A percentile compares a stretch with the other conserved stretches of the same genome.
phyloP scores from a whole-genome alignment of 2,888 invertebrate genomes.

The Liopterus haemorrhoidalis region DNA sequence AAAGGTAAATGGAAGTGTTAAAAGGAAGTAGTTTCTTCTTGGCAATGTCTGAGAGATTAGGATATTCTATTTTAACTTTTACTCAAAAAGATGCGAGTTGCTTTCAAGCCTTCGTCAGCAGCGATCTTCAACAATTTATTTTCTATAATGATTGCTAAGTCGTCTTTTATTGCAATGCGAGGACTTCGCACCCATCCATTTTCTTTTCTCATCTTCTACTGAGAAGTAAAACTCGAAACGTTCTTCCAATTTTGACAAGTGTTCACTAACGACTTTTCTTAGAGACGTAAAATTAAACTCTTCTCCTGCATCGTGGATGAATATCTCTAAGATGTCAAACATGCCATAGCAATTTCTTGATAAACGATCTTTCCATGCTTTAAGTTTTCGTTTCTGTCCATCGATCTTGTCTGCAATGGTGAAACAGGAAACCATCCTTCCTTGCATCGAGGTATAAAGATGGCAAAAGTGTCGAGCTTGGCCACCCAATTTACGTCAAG shows the following conservation, averaged over 20 bases:
- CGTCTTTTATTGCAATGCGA: background rate
- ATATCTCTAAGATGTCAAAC: too few relatives aligned
- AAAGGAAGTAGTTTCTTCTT: too few relatives aligned
- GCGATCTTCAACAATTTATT: slow-evolving; percentile 1
- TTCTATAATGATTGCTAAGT: slow-evolving; percentile 1
- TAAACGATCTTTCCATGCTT: slow-evolving; percentile 3
- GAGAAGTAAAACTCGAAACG: slow-evolving; percentile 2
- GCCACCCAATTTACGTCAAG: too few relatives aligned
- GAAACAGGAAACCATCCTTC: too few relatives aligned
- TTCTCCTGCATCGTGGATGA: too few relatives aligned
- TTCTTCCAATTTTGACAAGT: too few relatives aligned
- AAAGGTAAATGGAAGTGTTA: too few relatives aligned
- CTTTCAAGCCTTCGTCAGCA: slow-evolving; percentile 1
- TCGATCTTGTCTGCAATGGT: too few relatives aligned
- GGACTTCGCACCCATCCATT: slow-evolving; percentile 1
- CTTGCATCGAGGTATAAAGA: too few relatives aligned
- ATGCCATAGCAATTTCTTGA: slow-evolving; percentile 4
- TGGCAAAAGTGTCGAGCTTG: too few relatives aligned
- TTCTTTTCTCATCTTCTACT: slow-evolving; percentile 1
- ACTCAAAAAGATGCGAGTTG: background rate
- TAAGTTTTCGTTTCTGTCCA: too few relatives aligned
- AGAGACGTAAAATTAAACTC: slow-evolving; percentile 1
- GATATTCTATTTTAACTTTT: too few relatives aligned
- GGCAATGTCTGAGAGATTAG: background rate
- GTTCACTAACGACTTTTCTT: slow-evolving; percentile 1